These are phyloP conservation scores for Drosophila navojoa DNA, from an alignment of 1,140 invertebrate genomes.

Conservation along the genomic window DNA sequence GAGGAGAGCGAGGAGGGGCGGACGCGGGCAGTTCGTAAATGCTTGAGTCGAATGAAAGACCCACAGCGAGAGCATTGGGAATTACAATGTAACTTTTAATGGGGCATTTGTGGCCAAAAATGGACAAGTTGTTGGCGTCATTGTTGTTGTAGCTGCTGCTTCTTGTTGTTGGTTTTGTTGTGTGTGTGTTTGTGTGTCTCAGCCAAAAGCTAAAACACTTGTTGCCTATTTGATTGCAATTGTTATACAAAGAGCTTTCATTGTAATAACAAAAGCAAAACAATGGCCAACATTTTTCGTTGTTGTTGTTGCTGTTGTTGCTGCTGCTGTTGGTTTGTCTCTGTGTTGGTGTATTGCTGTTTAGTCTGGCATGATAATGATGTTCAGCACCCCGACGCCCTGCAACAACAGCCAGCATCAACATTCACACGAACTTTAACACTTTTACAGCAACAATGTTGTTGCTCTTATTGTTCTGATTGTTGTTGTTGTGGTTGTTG, in stretches of 20 bases:
- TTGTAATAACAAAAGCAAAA: constrained; percentile 75
- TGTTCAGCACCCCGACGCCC: constrained; percentile 44
- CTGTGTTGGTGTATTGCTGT: constrained; percentile 41
- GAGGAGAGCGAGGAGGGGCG: not conserved
- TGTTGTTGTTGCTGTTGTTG: constrained; percentile 23
- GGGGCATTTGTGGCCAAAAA: constrained; percentile 75
- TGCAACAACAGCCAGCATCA: constrained; percentile 29
- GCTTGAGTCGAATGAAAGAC: not conserved
- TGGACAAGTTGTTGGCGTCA: constrained; percentile 56
- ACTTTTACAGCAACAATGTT: constrained; percentile 50
- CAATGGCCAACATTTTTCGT: constrained; percentile 58
- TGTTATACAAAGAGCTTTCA: constrained; percentile 75
- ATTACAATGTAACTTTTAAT: constrained; percentile 69
- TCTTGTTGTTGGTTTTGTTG: constrained; percentile 17
- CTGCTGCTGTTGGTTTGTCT: constrained; percentile 24
- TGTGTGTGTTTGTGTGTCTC: constrained; percentile 13
- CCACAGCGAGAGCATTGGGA: constrained; percentile 27
- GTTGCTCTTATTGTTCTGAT: constrained; percentile 47
- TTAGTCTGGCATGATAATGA: constrained; percentile 69
- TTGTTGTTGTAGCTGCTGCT: constrained; percentile 34
- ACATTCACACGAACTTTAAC: constrained; percentile 75
- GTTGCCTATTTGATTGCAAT: constrained; percentile 61
- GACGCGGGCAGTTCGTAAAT: not conserved
- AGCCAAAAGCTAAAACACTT: constrained; percentile 57
- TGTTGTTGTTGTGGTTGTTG: constrained; percentile 6